Base-by-base conservation (phyloP, 2,797 vertebrate species). In the Trematocara caparti region DNA sequence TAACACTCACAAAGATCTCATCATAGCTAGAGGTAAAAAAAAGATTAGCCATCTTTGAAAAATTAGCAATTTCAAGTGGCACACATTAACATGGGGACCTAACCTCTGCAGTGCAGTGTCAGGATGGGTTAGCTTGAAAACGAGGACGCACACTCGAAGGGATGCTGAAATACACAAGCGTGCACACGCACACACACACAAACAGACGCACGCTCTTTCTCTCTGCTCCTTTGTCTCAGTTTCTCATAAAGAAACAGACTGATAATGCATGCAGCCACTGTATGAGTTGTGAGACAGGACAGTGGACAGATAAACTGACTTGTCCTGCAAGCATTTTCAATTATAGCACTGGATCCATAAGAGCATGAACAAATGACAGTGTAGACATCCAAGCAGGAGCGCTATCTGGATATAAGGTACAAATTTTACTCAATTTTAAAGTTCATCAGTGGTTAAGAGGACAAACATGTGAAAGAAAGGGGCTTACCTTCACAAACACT, bases 401-500 rank as follows among this genome's bases (percentile, higher is more conserved):
- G n/a, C 13, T 53, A 47, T 55, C 69, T 78, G 66, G 83, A 78
- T 76, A 49, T 75, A 76, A 32, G 80, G 36, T 64, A 51, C 45
- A 38, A 0, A 24, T 76, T 81, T 83, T 8, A 73, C 64, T 69
- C 17, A 1, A 1, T n/a, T 76, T 73, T 32, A 12, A 75, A 73
- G 73, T 38, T 85, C 24, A 75, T 72, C 43, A 57, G 71, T 45
- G 79, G 43, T 57, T 36, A 38, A 62, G 66, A 30, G 36, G 71
- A 83, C 5, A 85, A 38, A 77, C 2, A 13, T 8, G 34, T 45
- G 15, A 34, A 5, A 14, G 38, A 80, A 72, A 8, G 55, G 40
- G 6, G 10, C 85, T 93, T 90, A 97, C 97, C 96, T 97, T 97
- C 69, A 97, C 94, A 86, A 96, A 97, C 71, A 96, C 93, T 55